phyloP scores from a whole-genome alignment of 2,888 invertebrate species.

The Meteorus cinctellus region DNA sequence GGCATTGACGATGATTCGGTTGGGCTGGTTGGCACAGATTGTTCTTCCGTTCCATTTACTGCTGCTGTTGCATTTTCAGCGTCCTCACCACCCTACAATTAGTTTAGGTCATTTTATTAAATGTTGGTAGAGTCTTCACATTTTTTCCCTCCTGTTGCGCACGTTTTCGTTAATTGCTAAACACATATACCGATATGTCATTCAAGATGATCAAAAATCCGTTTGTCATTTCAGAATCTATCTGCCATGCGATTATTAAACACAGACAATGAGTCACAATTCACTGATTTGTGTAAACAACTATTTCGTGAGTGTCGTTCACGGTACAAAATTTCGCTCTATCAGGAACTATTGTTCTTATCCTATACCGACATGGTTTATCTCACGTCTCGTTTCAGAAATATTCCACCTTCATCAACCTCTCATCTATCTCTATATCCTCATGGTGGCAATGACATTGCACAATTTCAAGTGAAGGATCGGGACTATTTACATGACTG shows the following conservation, averaged over 20 bases:
- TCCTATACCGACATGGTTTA: not conserved
- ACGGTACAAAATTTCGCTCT: slow-evolving; percentile 12
- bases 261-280: not conserved
- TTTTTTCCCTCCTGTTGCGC: not conserved
- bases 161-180: not conserved
- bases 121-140: not conserved
- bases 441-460: not conserved
- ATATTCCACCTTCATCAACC: not conserved
- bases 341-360: slow-evolving; percentile 4
- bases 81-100: slow-evolving; percentile 69
- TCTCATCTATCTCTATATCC: not conserved
- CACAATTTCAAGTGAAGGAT: not conserved
- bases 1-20: slow-evolving; percentile 52
- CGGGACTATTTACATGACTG: not conserved
- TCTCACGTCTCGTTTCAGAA: not conserved
- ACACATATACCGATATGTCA: not conserved
- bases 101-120: not conserved
- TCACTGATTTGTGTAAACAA: slow-evolving; percentile 25
- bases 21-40: slow-evolving; percentile 66
- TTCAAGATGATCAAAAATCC: too few relatives aligned
- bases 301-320: slow-evolving; percentile 23
- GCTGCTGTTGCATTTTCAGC: slow-evolving; percentile 56
- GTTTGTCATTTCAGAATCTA: not conserved
- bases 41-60: slow-evolving; percentile 62
- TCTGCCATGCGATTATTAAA: not conserved